These are phyloP conservation scores for Drosophila seguyi DNA, from an alignment of 1,140 invertebrate genomes.

Conservation along the genomic window DNA sequence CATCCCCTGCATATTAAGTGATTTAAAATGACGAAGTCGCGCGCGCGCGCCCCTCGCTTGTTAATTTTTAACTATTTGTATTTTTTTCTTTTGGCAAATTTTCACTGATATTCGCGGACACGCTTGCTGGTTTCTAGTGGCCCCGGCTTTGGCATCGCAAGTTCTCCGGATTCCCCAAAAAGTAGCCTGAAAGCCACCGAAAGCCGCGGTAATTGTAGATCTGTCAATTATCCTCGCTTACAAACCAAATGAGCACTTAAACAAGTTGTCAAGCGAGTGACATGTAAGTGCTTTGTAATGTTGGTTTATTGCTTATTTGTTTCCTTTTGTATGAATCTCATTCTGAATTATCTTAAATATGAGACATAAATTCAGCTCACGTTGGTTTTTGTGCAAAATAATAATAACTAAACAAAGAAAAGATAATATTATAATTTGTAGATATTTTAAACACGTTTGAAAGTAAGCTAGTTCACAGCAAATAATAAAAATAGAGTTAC, in stretches of 20 bases:
- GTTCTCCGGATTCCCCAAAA: conserved; percentile 3
- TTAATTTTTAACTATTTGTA: conserved; percentile 37
- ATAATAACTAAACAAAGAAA: not conserved
- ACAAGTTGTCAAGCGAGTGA: conserved; percentile 10
- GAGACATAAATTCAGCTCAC: not conserved
- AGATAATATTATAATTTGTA: not conserved
- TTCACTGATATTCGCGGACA: conserved; percentile 76
- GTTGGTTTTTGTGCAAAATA: not conserved
- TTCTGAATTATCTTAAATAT: not conserved
- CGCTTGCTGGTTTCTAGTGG: conserved; percentile 60
- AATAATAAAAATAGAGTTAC: not conserved
- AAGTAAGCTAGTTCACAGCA: not conserved
- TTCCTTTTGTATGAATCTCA: not conserved
- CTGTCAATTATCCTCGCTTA: conserved; percentile 37
- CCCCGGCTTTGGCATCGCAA: conserved; percentile 26
- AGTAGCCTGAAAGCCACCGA: conserved; percentile 1
- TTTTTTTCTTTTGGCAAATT: conserved; percentile 57
- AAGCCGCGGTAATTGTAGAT: conserved; percentile 39
- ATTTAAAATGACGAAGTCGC: conserved; percentile 42
- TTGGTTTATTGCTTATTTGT: conserved; percentile 8
- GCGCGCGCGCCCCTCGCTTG: conserved; percentile 19
- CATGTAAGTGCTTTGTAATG: conserved; percentile 25
- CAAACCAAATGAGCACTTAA: not conserved
- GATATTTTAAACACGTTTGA: not conserved
- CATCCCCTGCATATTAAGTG: conserved; percentile 61